phyloP scores from a whole-genome alignment of 2,113 vertebrate species.

The Equus quagga region DNA sequence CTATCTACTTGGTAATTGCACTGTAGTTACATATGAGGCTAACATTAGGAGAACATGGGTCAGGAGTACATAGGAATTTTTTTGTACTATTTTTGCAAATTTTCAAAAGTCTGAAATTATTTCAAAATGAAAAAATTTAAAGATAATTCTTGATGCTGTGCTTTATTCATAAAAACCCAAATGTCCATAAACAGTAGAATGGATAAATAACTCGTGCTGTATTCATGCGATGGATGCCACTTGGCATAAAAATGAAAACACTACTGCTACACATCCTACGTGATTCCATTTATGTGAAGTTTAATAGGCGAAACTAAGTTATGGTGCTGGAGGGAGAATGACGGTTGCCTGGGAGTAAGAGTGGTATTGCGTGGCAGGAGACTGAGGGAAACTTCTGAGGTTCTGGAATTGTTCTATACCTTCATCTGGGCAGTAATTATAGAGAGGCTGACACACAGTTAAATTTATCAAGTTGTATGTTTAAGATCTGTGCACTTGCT shows the following conservation, averaged over 20 bases:
- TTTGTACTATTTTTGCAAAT: not conserved
- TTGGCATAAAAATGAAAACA: not conserved
- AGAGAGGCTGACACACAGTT: not conserved
- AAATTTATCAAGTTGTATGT: not conserved
- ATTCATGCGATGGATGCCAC: not conserved
- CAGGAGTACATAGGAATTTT: not conserved
- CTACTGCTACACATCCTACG: too few relatives aligned
- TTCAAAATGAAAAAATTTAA: not conserved
- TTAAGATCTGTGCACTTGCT: not conserved
- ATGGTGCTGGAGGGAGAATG: too few relatives aligned
- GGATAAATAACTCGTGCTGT: not conserved
- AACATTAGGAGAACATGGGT: not conserved
- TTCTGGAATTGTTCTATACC: not conserved
- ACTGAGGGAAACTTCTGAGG: not conserved
- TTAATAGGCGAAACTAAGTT: not conserved
- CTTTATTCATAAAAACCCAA: not conserved
- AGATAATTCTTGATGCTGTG: not conserved
- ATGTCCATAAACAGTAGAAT: not conserved
- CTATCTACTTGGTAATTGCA: not conserved
- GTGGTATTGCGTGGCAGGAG: not conserved
- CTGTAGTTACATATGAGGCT: not conserved
- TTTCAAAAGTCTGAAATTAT: not conserved
- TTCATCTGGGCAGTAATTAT: not conserved
- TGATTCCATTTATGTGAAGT: not conserved
- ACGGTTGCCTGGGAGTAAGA: not conserved